Conservation (phyloP, 23 tunicate species). For the Styela clava region DNA sequence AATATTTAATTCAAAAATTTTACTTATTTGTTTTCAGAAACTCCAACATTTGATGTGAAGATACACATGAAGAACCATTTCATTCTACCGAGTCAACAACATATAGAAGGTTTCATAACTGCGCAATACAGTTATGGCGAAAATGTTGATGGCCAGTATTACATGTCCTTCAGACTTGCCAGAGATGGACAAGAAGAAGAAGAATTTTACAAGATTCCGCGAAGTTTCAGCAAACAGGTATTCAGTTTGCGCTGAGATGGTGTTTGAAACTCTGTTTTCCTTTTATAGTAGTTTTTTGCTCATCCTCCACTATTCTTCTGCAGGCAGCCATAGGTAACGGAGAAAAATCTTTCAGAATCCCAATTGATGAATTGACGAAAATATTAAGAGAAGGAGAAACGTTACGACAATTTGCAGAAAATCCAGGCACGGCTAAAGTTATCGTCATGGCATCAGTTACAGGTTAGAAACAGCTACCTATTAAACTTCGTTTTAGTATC, state of each 20-base stretch:
- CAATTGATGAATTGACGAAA: conserved; percentile 2
- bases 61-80: conserved; percentile 30
- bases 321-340: conserved; percentile 22
- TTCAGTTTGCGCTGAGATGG: too few relatives aligned
- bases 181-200: conserved; percentile 8
- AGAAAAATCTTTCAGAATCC: not conserved
- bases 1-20: not conserved
- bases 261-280: too few relatives aligned
- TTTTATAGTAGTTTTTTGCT: not conserved
- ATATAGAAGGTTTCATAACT: conserved; percentile 9
- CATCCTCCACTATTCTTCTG: conserved; percentile 19
- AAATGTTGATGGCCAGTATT: conserved; percentile 41
- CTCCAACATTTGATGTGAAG: conserved; percentile 55
- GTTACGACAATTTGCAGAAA: conserved; percentile 5
- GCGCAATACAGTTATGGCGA: conserved; percentile 66
- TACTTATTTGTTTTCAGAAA: conserved; percentile 12
- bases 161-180: conserved; percentile 25
- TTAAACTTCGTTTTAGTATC: too few relatives aligned
- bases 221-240: not conserved
- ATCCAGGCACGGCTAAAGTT: conserved; percentile 1
- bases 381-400: conserved; percentile 26
- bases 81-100: conserved; percentile 6
- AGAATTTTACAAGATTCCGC: conserved; percentile 32
- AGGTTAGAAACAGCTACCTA: too few relatives aligned
- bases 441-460: not conserved